A percentile compares a stretch with the other conserved stretches of the same genome.
Conservation (phyloP, 2,888 invertebrate species). For the Hypomecis punctinalis region DNA sequence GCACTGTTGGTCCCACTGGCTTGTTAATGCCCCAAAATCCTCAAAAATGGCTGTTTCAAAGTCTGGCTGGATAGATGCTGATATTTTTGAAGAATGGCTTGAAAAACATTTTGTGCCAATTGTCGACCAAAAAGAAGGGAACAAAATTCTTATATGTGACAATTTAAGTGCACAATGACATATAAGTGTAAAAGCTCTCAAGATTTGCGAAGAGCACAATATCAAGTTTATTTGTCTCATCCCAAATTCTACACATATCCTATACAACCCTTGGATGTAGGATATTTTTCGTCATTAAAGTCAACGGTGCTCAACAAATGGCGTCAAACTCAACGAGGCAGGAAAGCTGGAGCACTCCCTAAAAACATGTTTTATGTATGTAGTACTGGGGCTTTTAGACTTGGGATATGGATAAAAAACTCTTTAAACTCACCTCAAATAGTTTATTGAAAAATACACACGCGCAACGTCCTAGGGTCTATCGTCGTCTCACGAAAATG, state of each 20-base stretch:
- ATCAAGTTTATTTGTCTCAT: constrained; percentile 36
- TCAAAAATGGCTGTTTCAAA: constrained; percentile 25
- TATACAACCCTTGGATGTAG: constrained; percentile 38
- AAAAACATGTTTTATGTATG: constrained; percentile 38
- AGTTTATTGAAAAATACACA: too few relatives aligned
- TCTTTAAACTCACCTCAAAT: too few relatives aligned
- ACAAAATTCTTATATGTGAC: constrained; percentile 36
- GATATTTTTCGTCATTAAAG: constrained; percentile 36
- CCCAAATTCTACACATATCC: constrained; percentile 37
- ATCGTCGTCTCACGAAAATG: too few relatives aligned
- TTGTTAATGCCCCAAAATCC: constrained; percentile 26
- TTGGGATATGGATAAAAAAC: too few relatives aligned
- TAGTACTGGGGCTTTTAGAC: too few relatives aligned
- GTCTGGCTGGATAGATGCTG: constrained; percentile 35
- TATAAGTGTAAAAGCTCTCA: constrained; percentile 34
- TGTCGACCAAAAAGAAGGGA: constrained; percentile 32
- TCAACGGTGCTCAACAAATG: constrained; percentile 33
- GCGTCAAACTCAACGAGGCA: constrained; percentile 35
- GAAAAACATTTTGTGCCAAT: constrained; percentile 33
- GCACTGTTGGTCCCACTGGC: constrained; percentile 32
- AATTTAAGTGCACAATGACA: constrained; percentile 39
- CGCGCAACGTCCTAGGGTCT: too few relatives aligned
- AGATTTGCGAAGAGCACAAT: constrained; percentile 35
- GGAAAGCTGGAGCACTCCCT: constrained; percentile 30
- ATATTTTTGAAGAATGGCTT: constrained; percentile 39